These are phyloP conservation scores for Procambarus virginalis DNA, from an alignment of 1,140 invertebrate species.

Conservation along the genomic window DNA sequence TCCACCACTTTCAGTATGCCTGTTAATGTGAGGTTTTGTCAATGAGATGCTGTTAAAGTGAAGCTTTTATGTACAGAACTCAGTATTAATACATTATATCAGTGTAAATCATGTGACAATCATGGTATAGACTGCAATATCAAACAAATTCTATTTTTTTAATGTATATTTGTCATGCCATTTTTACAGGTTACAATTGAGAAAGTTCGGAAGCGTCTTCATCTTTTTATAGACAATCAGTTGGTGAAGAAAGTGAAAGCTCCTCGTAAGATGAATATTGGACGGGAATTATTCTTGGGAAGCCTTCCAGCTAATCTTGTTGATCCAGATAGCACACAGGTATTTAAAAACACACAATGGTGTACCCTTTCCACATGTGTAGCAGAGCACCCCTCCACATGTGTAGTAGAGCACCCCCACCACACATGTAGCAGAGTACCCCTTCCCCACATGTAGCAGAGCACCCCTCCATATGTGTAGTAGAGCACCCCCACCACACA, in stretches of 20 bases:
- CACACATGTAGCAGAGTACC: too few species aligned
- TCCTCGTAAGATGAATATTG: constrained; percentile 56
- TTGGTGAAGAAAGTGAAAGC: constrained; percentile 47
- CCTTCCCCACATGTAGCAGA: too few species aligned
- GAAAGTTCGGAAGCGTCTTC: constrained; percentile 44
- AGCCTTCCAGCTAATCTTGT: constrained; percentile 22
- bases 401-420: too few species aligned
- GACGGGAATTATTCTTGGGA: constrained; percentile 48
- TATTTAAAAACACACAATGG: neutral
- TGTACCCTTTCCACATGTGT: too few species aligned
- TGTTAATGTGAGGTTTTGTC: too few species aligned
- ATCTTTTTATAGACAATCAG: constrained; percentile 43
- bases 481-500: too few species aligned
- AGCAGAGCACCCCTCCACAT: too few species aligned
- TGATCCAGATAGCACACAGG: neutral
- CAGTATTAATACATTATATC: too few species aligned
- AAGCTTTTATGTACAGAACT: too few species aligned
- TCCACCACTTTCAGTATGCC: too few species aligned
- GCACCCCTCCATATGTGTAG: too few species aligned
- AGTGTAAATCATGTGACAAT: neutral
- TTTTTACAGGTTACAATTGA: constrained; percentile 52
- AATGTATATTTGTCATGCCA: neutral
- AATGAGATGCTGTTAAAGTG: too few species aligned
- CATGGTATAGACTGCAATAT: neutral
- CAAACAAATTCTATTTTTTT: neutral